A percentile compares a stretch with the other conserved stretches of the same genome.
Evolutionary conservation across 2,797 vertebrate species (phyloP).

Genomic region (Melanotaenia pygmaea): DNA sequence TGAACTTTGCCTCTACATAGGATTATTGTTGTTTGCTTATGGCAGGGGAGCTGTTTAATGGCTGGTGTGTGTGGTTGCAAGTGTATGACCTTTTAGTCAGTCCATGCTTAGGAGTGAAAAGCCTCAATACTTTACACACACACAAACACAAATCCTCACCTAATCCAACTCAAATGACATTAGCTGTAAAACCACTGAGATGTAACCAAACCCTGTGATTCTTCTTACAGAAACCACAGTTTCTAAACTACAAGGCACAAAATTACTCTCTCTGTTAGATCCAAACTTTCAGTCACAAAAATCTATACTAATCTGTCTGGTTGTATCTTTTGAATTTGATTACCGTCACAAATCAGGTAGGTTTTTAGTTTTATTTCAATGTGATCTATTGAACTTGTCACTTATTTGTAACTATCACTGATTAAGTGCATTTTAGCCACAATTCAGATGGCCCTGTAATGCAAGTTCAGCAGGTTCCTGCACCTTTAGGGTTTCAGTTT

Average conservation of each 20-base stretch:
- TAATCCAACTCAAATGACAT: slow-evolving; percentile 52
- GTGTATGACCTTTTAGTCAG: slow-evolving; percentile 14
- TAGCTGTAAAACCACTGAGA: slow-evolving; percentile 34
- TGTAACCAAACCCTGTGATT: slow-evolving; percentile 1
- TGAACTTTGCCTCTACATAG: slow-evolving; percentile 26
- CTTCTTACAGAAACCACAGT: background rate
- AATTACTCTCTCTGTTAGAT: too few species aligned
- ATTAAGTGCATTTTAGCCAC: background rate
- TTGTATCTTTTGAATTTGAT: background rate
- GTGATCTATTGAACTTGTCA: background rate
- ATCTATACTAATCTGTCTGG: background rate
- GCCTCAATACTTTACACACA: slow-evolving; percentile 27
- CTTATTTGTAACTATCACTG: background rate
- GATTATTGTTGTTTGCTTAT: slow-evolving; percentile 37
- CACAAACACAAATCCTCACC: slow-evolving; percentile 52
- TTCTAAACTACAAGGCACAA: background rate
- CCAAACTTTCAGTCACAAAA: background rate
- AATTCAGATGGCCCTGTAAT: background rate
- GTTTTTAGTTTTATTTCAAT: background rate
- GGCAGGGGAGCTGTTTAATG: background rate
- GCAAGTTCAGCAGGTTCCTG: background rate
- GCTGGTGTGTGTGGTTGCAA: background rate
- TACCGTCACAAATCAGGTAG: background rate
- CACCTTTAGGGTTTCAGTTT: slow-evolving; percentile 29
- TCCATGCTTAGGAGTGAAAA: slow-evolving; percentile 22